A percentile compares a stretch with the other conserved stretches of the same genome.
Conservation (phyloP, 2,888 invertebrate species). For the Clitarchus hookeri region DNA sequence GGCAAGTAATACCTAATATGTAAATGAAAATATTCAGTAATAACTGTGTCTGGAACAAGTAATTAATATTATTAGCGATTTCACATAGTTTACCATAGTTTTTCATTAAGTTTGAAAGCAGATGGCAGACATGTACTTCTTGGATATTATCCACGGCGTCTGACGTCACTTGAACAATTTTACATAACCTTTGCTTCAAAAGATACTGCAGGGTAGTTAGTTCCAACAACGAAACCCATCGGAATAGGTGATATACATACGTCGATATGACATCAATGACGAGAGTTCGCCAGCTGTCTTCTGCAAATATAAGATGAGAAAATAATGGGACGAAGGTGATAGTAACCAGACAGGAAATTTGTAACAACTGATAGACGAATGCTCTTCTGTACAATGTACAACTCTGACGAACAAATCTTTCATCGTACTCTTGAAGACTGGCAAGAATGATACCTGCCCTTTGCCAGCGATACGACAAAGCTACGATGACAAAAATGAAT, state of each 20-base stretch:
- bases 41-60: background rate
- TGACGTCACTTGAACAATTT: background rate
- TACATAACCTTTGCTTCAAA: background rate
- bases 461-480: background rate
- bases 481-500: background rate
- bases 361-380: background rate
- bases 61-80: background rate
- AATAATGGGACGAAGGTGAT: background rate
- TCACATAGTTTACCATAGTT: background rate
- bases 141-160: background rate
- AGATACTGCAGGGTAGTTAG: background rate
- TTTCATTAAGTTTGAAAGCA: background rate
- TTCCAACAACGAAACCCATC: background rate
- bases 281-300: background rate
- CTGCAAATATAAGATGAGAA: background rate
- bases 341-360: background rate
- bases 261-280: background rate
- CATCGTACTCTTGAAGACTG: background rate
- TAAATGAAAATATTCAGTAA: background rate
- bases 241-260: background rate
- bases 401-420: background rate
- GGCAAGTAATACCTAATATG: background rate
- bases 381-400: background rate
- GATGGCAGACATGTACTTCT: background rate
- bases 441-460: background rate